Base-by-base conservation (phyloP, 2,113 vertebrate genomes). In the Microtus richardsoni region DNA sequence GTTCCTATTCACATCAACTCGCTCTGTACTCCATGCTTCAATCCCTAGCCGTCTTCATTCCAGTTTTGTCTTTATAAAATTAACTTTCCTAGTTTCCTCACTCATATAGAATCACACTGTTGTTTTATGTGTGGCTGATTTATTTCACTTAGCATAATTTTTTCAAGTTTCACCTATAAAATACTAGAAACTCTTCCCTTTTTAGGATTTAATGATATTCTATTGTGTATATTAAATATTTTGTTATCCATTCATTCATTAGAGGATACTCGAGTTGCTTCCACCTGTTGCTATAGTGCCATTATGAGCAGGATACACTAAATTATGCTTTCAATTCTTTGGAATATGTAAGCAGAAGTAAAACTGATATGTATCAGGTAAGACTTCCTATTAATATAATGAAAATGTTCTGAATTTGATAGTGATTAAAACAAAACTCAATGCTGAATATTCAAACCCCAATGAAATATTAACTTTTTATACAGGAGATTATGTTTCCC, bases 311-410 rank as follows among this genome's bases (percentile, higher is more conserved):
- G 39, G 44, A 39, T 60, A 17, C 14, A 86, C 36, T 91, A 70
- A 80, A 89, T 62, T 12, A 70, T 64, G 30, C 24, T 91, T 93
- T 95, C 41, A 82, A 62, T 85, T 95, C 3, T 79, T 95, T 88
- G 17, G 22, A 6, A 10, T 60, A 77, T 41, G 80, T 39, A 86
- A 2, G 10, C 52, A 86, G 21, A 91, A 71, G 24, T 87, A 26
- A 6, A 92, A 89, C 21, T 96, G 17, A 28, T 89, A n/a, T 36
- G n/a, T 60, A 84, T 73, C 74, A 80, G 22, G 21, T 62, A 7
- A 21, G 24, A 47, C 10, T 41, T 62, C 88, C 33, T 83, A 24
- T 24, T n/a, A n/a, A 80, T 22, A 9, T 52, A 62, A 84, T 49
- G 4, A 91, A 78, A 92, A 85, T 49, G 8, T 70, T 92, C 70